Base-by-base conservation (phyloP, 2,797 vertebrate genomes). In the Picus viridis region DNA sequence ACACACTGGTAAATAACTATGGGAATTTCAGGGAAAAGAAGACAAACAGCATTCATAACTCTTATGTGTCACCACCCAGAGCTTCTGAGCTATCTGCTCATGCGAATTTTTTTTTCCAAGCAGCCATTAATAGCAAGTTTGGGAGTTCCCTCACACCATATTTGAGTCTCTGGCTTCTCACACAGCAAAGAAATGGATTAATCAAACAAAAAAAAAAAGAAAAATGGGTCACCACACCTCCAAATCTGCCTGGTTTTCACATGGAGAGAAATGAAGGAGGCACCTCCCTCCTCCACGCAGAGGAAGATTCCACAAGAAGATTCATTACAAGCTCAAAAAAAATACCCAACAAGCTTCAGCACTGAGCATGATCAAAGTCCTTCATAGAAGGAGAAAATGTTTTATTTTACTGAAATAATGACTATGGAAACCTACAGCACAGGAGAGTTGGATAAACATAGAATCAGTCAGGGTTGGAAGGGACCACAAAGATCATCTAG, bases 361-460 rank as follows among this genome's bases (percentile, higher is more conserved):
- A 88, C 64, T 8, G 19, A 84, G 30, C 1, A 2, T 20, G 34
- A 78, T 51, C 30, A 34, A 91, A 72, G 54, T 34, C 68, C 45
- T 61, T 63, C 0, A 10, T 15, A 43, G 80, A 83, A 83, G 45
- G 80, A 57, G 18, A 86, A 81, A 49, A 82, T 26, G 9, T 32
- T 86, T 81, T 90, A 75, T 86, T 90, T 72, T 58, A 57, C 76
- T 82, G 61, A 83, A 92, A 53, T 43, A 83, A 94, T 20, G 83
- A 57, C 83, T 84, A 67, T 5, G 34, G 76, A 54, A 69, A 62
- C n/a, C 29, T 34, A 39, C 30, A 36, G 53, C 12, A 30, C 29
- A 23, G 81, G 43, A 81, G 54, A 39, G 71, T n/a, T 76, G 53
- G 69, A 73, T 78, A 73, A 94, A 12, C 39, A 39, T 12, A 39